Evolutionary conservation across 2,113 vertebrate species (phyloP).

Genomic region (Xiphias gladius): DNA sequence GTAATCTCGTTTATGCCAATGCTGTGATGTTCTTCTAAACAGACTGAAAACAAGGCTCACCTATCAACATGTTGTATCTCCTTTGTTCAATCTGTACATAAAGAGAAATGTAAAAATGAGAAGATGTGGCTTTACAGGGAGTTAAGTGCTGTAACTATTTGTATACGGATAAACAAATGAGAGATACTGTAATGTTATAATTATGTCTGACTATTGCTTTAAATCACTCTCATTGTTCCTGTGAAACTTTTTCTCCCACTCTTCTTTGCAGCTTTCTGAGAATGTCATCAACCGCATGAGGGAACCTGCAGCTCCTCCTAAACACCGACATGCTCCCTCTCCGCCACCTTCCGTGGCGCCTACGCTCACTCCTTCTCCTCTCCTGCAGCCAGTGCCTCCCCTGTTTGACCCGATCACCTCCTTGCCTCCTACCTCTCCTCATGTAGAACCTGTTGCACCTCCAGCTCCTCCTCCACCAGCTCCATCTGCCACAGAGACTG

Average conservation of each 20-base stretch:
- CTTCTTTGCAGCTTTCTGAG: slow-evolving; percentile 89
- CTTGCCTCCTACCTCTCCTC: slow-evolving; percentile 60
- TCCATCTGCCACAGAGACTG: slow-evolving; percentile 56
- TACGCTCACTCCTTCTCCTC: slow-evolving; percentile 45
- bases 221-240: background rate
- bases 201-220: background rate
- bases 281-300: slow-evolving; percentile 96
- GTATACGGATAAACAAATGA: background rate
- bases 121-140: background rate
- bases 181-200: background rate
- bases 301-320: slow-evolving; percentile 83
- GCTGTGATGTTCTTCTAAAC: background rate
- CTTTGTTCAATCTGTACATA: too few relatives aligned
- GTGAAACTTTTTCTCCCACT: slow-evolving; percentile 18
- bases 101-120: background rate
- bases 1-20: slow-evolving; percentile 6
- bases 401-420: slow-evolving; percentile 69
- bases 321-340: slow-evolving; percentile 33
- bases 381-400: slow-evolving; percentile 63
- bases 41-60: background rate
- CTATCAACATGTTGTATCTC: background rate
- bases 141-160: background rate
- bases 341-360: slow-evolving; percentile 33
- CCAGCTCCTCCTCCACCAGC: slow-evolving; percentile 48
- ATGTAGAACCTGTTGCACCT: slow-evolving; percentile 56